Evolutionary conservation across 2,888 invertebrate species (phyloP).

Genomic region (Lasioglossum zephyrum): DNA sequence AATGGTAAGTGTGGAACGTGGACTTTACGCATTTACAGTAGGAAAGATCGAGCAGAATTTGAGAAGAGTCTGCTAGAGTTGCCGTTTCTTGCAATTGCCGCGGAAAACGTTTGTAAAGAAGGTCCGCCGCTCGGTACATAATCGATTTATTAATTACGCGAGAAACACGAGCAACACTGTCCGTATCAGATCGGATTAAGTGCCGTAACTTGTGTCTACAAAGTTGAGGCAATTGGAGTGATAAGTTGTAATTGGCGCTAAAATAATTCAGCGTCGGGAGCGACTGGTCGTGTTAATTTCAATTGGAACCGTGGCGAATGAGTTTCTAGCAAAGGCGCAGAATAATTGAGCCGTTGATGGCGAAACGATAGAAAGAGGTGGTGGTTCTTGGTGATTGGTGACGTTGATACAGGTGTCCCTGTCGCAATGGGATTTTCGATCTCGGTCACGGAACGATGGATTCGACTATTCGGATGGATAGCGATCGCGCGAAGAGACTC

Average conservation of each 20-base stretch:
- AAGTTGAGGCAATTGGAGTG: not conserved
- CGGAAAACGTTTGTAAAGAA: not conserved
- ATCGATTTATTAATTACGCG: not conserved
- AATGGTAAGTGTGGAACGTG: not conserved
- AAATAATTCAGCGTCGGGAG: not conserved
- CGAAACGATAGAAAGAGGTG: not conserved
- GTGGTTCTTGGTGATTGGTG: too few species aligned
- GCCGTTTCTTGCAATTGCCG: not conserved
- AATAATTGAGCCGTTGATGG: not conserved
- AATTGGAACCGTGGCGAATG: not conserved
- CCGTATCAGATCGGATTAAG: not conserved
- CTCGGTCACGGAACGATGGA: not conserved
- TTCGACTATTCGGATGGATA: conserved; percentile 12
- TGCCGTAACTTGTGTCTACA: not conserved
- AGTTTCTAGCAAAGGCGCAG: not conserved
- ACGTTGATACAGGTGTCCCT: not conserved
- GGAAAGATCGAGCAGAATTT: not conserved
- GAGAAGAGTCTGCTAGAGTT: not conserved
- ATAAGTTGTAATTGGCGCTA: not conserved
- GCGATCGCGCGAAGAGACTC: conserved; percentile 36
- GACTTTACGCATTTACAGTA: not conserved
- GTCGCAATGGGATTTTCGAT: conserved; percentile 7
- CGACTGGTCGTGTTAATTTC: not conserved
- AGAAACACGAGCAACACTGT: not conserved
- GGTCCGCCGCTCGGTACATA: not conserved